Conservation (phyloP, 2,113 vertebrate species). For the Oreochromis tanganicae region DNA sequence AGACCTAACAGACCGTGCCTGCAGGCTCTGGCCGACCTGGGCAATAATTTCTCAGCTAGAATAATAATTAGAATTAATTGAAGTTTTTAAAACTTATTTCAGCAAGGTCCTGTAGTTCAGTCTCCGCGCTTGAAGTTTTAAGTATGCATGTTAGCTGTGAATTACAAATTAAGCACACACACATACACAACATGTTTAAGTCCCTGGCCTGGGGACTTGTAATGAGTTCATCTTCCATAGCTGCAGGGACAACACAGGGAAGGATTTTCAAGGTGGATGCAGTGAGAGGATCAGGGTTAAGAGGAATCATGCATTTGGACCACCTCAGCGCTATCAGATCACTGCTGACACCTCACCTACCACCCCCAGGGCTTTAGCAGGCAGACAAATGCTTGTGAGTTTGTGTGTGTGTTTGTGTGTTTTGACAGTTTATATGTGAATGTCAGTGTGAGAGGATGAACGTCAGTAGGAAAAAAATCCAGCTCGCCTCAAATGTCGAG, state of each 20-base stretch:
- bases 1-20: slow-evolving; percentile 2
- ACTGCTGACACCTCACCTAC: slow-evolving; percentile 60
- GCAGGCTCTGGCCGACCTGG: not conserved
- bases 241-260: not conserved
- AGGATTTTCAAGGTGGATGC: slow-evolving; percentile 43
- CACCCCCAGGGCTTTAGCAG: slow-evolving; percentile 33
- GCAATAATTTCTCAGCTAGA: slow-evolving; percentile 5
- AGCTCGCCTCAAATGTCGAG: slow-evolving; percentile 30
- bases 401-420: not conserved
- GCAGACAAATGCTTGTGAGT: not conserved
- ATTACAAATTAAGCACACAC: slow-evolving; percentile 1
- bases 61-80: slow-evolving; percentile 42
- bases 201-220: not conserved
- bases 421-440: not conserved
- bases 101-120: slow-evolving; percentile 15
- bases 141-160: not conserved
- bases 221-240: slow-evolving; percentile 2
- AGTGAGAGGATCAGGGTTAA: slow-evolving; percentile 42
- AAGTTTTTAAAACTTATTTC: slow-evolving; percentile 43
- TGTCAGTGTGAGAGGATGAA: not conserved
- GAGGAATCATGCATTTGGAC: slow-evolving; percentile 47
- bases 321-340: slow-evolving; percentile 58
- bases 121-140: slow-evolving; percentile 16
- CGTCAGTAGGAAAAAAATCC: not conserved
- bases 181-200: not conserved